These are phyloP conservation scores for Streptopelia turtur DNA, from an alignment of 2,797 vertebrate species.

Conservation along the genomic window DNA sequence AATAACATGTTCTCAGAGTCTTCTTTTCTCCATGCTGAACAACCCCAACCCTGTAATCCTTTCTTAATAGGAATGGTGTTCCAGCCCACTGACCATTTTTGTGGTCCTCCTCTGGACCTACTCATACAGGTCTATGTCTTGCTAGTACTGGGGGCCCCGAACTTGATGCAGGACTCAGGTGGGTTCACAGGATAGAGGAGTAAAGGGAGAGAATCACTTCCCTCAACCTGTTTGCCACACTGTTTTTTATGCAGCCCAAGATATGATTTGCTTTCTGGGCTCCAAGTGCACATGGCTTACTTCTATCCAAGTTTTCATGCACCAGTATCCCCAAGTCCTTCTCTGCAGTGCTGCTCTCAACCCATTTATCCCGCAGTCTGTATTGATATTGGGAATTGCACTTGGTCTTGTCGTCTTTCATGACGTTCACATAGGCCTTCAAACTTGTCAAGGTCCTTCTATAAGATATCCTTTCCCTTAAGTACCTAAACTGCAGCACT, in stretches of 20 bases:
- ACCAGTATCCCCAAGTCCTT: no score
- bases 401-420: background rate
- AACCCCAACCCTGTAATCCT: background rate
- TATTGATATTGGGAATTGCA: background rate
- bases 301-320: no score
- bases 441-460: background rate
- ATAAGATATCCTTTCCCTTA: background rate
- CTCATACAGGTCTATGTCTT: background rate
- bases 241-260: background rate
- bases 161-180: background rate
- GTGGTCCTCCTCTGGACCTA: accelerated
- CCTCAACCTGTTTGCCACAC: background rate
- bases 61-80: background rate
- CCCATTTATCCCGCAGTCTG: background rate
- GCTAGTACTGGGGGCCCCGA: background rate
- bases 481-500: background rate
- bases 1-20: background rate
- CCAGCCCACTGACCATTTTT: background rate
- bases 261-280: background rate
- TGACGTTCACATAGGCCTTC: background rate
- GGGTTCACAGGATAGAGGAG: background rate
- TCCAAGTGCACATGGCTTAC: background rate
- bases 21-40: background rate
- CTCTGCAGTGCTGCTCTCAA: background rate
- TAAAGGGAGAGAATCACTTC: background rate